Evolutionary conservation across 2,797 vertebrate genomes (phyloP).

Genomic region (Spea hammondii): DNA sequence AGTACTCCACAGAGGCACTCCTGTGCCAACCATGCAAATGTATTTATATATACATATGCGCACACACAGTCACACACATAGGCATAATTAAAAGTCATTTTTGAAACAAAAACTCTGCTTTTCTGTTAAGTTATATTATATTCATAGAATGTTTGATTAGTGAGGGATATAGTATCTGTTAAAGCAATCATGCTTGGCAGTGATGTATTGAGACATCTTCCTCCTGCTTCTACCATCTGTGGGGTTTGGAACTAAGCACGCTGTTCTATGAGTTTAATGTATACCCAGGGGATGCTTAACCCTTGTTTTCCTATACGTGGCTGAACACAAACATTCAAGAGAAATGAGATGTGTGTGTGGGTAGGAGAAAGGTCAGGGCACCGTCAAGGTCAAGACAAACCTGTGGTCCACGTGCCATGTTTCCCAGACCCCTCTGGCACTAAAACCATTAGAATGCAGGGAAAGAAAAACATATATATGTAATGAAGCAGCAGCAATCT

Average conservation of each 20-base stretch:
- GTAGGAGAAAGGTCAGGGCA: constrained; percentile 17
- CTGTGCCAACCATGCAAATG: no score
- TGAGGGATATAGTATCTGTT: constrained; percentile 53
- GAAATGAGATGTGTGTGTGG: constrained; percentile 24
- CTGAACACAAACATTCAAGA: constrained; percentile 28
- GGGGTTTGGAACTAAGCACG: constrained; percentile 45
- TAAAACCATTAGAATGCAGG: neutral
- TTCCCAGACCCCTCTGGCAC: neutral
- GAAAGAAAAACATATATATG: neutral
- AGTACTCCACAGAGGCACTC: no score
- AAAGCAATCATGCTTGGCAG: constrained; percentile 42
- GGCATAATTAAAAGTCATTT: no score
- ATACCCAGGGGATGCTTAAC: constrained; percentile 40
- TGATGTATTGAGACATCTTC: constrained; percentile 48
- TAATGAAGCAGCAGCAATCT: neutral
- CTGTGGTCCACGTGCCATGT: neutral
- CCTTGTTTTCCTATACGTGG: constrained; percentile 13
- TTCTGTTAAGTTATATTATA: constrained; percentile 7
- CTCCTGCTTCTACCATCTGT: neutral
- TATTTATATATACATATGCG: no score
- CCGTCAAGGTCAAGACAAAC: neutral
- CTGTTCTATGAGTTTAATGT: constrained; percentile 22
- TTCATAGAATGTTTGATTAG: constrained; percentile 26
- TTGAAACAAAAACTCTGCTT: neutral
- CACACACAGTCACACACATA: no score